phyloP scores from a whole-genome alignment of 2,888 invertebrate genomes.

The Tetragonula carbonaria region DNA sequence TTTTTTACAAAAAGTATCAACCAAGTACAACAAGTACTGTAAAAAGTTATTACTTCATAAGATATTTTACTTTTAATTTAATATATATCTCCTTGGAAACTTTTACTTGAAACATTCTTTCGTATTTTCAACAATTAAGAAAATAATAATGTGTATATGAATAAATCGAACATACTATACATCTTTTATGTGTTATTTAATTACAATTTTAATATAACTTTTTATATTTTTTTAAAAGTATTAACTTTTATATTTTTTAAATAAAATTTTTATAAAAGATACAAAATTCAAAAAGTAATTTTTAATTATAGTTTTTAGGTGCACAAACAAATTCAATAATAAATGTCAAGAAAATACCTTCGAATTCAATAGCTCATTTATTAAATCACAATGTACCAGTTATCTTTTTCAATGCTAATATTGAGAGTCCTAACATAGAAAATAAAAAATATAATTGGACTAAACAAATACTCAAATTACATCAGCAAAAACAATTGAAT shows the following conservation, averaged over 20 bases:
- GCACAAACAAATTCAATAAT: slow-evolving; percentile 14
- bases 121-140: too few species aligned
- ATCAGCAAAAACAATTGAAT: slow-evolving; percentile 5
- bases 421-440: neutral
- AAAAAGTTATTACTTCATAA: too few species aligned
- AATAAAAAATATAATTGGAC: slow-evolving; percentile 11
- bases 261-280: neutral
- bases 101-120: too few species aligned
- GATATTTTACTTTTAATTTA: too few species aligned
- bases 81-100: too few species aligned
- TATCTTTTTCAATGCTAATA: neutral
- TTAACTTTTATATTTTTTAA: neutral
- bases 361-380: neutral
- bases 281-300: neutral
- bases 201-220: neutral
- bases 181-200: neutral
- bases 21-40: too few species aligned
- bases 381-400: slow-evolving; percentile 23
- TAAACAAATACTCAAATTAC: neutral
- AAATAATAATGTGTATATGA: too few species aligned
- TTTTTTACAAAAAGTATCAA: too few species aligned
- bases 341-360: slow-evolving; percentile 1
- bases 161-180: too few species aligned
- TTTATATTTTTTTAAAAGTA: neutral
- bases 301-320: slow-evolving; percentile 57